phyloP scores from a whole-genome alignment of 2,113 vertebrate genomes.

The Myrmecophaga tridactyla region DNA sequence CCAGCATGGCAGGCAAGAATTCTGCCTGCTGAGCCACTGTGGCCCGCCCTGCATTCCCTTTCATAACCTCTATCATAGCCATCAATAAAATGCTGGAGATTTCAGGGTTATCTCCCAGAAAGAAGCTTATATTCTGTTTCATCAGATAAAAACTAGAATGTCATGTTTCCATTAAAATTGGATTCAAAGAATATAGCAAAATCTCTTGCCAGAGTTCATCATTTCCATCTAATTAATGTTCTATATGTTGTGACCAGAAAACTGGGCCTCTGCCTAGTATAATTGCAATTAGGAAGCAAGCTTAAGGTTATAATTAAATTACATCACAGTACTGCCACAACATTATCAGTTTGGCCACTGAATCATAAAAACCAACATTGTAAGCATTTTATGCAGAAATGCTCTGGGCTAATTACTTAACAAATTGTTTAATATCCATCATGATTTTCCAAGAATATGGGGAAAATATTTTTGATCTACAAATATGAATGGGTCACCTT shows the following conservation, averaged over 20 bases:
- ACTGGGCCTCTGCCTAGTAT: not conserved
- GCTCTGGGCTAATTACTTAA: constrained; percentile 19
- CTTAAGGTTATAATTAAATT: constrained; percentile 65
- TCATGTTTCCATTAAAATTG: constrained; percentile 18
- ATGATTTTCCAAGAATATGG: not conserved
- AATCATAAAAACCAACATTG: constrained; percentile 54
- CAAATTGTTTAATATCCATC: constrained; percentile 48
- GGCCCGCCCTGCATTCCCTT: not conserved
- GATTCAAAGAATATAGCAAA: not conserved
- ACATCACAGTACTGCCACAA: constrained; percentile 63
- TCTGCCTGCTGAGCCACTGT: too few relatives aligned
- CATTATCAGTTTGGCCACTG: constrained; percentile 24
- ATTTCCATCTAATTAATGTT: constrained; percentile 57
- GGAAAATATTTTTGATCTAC: not conserved
- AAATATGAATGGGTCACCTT: constrained; percentile 15
- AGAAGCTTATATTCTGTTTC: not conserved
- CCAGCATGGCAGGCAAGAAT: too few relatives aligned
- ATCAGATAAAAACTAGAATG: not conserved
- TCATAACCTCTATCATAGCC: not conserved
- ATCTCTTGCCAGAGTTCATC: not conserved
- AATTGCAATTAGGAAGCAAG: constrained; percentile 51
- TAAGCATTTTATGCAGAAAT: constrained; percentile 30
- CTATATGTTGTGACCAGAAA: constrained; percentile 57
- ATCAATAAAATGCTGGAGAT: constrained; percentile 12
- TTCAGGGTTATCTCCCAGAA: not conserved